A percentile compares a stretch with the other conserved stretches of the same genome.
phyloP scores from a whole-genome alignment of 2,113 vertebrate genomes.

The Nanger granti region DNA sequence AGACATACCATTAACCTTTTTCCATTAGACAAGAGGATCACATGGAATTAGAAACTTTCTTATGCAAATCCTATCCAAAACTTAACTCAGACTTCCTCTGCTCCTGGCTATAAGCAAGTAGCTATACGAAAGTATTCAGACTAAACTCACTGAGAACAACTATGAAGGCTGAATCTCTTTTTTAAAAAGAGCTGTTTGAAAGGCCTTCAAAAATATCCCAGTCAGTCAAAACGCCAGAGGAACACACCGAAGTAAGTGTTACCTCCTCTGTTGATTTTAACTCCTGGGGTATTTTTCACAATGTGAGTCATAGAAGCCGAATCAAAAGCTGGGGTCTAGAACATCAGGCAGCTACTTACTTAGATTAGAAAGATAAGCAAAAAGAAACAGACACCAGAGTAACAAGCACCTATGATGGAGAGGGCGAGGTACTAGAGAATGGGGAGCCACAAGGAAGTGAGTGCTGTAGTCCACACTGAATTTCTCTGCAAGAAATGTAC shows the following conservation, averaged over 20 bases:
- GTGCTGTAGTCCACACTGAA: not conserved
- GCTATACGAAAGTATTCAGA: not conserved
- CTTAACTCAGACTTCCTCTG: not conserved
- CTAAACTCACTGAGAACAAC: not conserved
- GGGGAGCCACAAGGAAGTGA: not conserved
- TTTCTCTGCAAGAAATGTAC: not conserved
- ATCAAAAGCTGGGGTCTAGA: not conserved
- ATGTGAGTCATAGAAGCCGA: not conserved
- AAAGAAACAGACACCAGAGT: not conserved
- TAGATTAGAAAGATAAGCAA: not conserved
- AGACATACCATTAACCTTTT: not conserved
- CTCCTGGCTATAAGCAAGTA: too few relatives aligned
- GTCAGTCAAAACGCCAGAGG: not conserved
- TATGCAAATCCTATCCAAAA: not conserved
- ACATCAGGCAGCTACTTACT: not conserved
- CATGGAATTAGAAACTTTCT: not conserved
- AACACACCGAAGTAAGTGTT: not conserved
- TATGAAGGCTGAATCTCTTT: not conserved
- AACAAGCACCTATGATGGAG: too few relatives aligned
- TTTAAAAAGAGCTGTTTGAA: not conserved
- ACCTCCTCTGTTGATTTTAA: not conserved
- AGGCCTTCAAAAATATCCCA: not conserved
- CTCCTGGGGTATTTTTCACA: not conserved
- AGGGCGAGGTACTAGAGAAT: accelerated
- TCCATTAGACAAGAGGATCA: not conserved